Conservation (phyloP, 1,140 invertebrate species). For the Plectrocnemia conspersa region DNA sequence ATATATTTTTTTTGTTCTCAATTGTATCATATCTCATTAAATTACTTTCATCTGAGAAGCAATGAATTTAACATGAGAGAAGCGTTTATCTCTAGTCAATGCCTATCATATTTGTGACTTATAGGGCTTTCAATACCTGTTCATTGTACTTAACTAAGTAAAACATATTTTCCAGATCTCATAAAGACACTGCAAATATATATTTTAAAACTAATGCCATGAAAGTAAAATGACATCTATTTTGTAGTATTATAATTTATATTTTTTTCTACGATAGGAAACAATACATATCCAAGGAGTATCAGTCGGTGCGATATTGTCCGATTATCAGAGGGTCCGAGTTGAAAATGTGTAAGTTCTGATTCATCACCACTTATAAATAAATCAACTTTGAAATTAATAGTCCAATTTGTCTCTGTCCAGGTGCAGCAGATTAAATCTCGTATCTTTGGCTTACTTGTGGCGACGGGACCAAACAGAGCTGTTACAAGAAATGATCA, state of each 20-base stretch:
- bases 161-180: too few species aligned
- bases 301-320: conserved; percentile 93
- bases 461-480: conserved; percentile 93
- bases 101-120: not conserved
- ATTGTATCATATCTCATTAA: conserved; percentile 1
- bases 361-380: conserved; percentile 23
- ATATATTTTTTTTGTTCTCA: not conserved
- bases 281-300: conserved; percentile 84
- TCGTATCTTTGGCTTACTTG: conserved; percentile 86
- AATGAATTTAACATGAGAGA: too few species aligned
- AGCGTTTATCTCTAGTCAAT: not conserved
- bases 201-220: too few species aligned
- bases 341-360: conserved; percentile 94
- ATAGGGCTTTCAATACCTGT: too few species aligned
- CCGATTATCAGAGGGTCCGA: conserved; percentile 94
- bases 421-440: conserved; percentile 83
- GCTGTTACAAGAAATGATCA: conserved; percentile 96
- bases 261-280: conserved; percentile 56
- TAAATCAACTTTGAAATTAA: conserved; percentile 16
- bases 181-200: too few species aligned
- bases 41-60: not conserved
- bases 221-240: too few species aligned
- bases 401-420: conserved; percentile 3
- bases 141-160: too few species aligned
- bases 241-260: conserved; percentile 3